Evolutionary conservation across 2,113 vertebrate genomes (phyloP).

Genomic region (Jaculus jaculus): DNA sequence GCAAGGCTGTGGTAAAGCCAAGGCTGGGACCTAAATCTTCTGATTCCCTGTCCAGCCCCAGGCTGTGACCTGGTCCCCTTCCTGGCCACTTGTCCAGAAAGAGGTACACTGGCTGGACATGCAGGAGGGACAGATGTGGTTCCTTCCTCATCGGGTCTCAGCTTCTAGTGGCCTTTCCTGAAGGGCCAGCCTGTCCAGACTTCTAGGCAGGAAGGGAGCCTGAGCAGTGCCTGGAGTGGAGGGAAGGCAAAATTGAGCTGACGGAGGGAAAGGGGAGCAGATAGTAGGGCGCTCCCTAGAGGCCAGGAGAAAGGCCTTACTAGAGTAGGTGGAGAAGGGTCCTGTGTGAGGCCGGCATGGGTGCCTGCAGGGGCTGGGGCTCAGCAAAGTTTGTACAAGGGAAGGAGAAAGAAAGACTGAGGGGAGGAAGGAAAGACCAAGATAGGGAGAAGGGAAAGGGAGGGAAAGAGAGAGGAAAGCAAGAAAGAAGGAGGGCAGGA

Average conservation of each 20-base stretch:
- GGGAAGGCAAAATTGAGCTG: background rate
- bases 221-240: background rate
- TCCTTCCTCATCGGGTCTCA: background rate
- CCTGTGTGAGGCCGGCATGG: background rate
- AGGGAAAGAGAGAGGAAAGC: no score
- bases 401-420: background rate
- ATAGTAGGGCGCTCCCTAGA: background rate
- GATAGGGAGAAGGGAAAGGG: no score
- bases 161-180: background rate
- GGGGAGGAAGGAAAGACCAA: background rate
- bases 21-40: background rate
- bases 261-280: background rate
- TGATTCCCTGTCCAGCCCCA: background rate
- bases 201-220: background rate
- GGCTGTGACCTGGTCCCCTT: no score
- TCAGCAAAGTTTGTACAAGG: no score
- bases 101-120: no score
- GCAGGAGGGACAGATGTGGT: background rate
- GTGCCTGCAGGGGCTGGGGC: background rate
- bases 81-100: no score
- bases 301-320: background rate
- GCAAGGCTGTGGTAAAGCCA: rapidly evolving
- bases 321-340: background rate
- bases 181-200: background rate
- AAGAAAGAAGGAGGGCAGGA: background rate